Conservation (phyloP, 2,797 vertebrate species). For the Parauchenoglanis ngamensis region DNA sequence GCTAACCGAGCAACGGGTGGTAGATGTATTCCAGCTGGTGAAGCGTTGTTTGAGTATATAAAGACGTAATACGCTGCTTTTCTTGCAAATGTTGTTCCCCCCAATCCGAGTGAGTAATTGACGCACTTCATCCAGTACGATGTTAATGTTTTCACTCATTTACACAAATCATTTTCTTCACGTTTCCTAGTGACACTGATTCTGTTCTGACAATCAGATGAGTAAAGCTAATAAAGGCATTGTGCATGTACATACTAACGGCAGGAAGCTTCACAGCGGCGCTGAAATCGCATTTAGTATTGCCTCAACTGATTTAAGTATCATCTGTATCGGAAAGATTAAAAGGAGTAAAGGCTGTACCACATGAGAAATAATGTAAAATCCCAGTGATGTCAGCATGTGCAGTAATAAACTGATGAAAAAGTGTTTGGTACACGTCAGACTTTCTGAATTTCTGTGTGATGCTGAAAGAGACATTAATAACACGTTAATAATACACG, state of each 20-base stretch:
- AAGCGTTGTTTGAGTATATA: neutral
- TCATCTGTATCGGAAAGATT: neutral
- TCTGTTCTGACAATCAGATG: conserved; percentile 55
- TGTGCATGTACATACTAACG: conserved; percentile 35
- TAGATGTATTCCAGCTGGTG: conserved; percentile 12
- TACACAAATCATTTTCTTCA: neutral
- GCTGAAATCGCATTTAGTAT: neutral
- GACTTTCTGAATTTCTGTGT: neutral
- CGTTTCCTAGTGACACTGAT: conserved; percentile 36
- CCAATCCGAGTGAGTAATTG: neutral
- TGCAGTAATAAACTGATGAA: conserved; percentile 25
- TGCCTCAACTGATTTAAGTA: neutral
- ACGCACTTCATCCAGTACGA: neutral
- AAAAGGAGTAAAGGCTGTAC: neutral
- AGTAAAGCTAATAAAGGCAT: conserved; percentile 16
- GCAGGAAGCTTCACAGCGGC: conserved; percentile 29
- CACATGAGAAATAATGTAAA: conserved; percentile 15
- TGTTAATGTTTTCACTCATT: conserved; percentile 7
- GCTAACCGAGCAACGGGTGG: neutral
- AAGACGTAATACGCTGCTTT: neutral
- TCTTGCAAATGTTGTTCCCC: too few relatives aligned
- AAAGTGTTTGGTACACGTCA: conserved; percentile 20
- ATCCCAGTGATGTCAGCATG: conserved; percentile 41
- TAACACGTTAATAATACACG: neutral
- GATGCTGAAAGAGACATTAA: neutral